These are phyloP conservation scores for Indicator indicator DNA, from an alignment of 2,113 vertebrate genomes.

Conservation along the genomic window DNA sequence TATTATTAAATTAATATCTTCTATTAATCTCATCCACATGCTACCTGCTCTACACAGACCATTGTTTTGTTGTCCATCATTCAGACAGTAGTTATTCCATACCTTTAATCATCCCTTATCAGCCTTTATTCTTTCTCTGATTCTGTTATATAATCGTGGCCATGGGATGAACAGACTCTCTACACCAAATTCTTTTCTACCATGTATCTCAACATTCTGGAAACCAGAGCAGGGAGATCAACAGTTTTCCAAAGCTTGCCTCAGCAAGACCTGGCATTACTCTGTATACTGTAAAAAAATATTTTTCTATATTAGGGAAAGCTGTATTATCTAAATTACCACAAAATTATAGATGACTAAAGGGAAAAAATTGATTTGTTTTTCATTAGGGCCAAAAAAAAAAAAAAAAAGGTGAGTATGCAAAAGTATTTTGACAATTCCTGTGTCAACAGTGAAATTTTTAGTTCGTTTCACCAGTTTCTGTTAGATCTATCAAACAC, in stretches of 20 bases:
- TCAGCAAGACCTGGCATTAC: neutral
- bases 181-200: neutral
- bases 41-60: neutral
- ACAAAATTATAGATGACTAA: neutral
- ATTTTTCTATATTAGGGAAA: neutral
- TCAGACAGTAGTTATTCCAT: neutral
- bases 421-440: neutral
- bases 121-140: neutral
- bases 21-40: neutral
- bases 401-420: neutral
- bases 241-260: conserved; percentile 26
- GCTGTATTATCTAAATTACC: neutral
- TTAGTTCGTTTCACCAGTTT: neutral
- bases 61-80: neutral
- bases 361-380: neutral
- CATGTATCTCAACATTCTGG: neutral
- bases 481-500: neutral
- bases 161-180: neutral
- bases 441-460: neutral
- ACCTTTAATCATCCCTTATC: neutral
- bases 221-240: conserved; percentile 42
- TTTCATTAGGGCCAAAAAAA: neutral
- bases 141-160: neutral
- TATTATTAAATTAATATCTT: neutral
- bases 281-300: neutral